Evolutionary conservation across 2,888 invertebrate genomes (phyloP).

Genomic region (Mesochorus sp.): DNA sequence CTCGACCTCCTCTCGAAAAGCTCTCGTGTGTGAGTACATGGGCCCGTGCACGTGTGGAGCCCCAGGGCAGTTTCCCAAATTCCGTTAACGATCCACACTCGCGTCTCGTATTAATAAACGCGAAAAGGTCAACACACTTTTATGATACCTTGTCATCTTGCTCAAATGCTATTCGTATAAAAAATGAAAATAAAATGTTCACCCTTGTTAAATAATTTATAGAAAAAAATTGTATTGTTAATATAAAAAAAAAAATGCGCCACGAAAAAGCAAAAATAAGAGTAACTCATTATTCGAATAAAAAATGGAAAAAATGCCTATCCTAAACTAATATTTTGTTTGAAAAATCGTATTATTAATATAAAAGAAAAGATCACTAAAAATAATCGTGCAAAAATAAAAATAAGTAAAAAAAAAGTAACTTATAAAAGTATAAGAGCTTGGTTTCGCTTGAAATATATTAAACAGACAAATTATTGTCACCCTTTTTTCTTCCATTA

Average conservation of each 20-base stretch:
- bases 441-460: neutral
- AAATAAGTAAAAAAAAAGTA: neutral
- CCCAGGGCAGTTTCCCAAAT: constrained; percentile 1
- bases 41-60: neutral
- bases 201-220: too few relatives aligned
- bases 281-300: too few relatives aligned
- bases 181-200: too few relatives aligned
- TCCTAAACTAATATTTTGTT: neutral
- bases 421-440: neutral
- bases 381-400: neutral
- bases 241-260: too few relatives aligned
- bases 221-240: too few relatives aligned
- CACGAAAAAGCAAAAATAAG: too few relatives aligned
- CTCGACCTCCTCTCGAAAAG: constrained; percentile 33
- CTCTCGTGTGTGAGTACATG: neutral
- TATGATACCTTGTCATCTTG: neutral
- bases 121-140: constrained; percentile 9
- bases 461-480: neutral
- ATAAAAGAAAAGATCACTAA: neutral
- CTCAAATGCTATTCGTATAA: neutral
- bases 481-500: neutral
- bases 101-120: neutral
- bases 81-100: constrained; percentile 21
- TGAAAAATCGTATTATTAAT: neutral
- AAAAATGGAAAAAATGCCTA: too few relatives aligned